Evolutionary conservation across 1,140 invertebrate genomes (phyloP).

Genomic region (Ceratoteleas bidentatus): DNA sequence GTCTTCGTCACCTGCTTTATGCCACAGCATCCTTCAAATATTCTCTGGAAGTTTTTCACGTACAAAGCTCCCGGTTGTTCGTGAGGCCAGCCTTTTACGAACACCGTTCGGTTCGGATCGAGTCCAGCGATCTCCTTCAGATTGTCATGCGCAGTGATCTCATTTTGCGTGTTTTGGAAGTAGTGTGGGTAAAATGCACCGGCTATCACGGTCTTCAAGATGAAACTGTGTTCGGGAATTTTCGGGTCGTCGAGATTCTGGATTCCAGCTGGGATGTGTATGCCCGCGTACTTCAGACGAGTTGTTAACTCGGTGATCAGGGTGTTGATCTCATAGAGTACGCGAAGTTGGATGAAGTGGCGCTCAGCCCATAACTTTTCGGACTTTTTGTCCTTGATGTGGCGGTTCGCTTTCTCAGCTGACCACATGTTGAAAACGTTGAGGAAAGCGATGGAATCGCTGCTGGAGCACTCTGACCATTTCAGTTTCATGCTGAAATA

Average conservation of each 20-base stretch:
- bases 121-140: conserved; percentile 85
- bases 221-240: conserved; percentile 81
- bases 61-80: conserved; percentile 89
- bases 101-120: conserved; percentile 90
- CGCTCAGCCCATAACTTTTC: conserved; percentile 87
- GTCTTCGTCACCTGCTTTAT: conserved; percentile 78
- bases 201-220: conserved; percentile 85
- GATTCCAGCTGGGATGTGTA: conserved; percentile 74
- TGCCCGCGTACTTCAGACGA: conserved; percentile 83
- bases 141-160: conserved; percentile 82
- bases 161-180: conserved; percentile 84
- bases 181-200: conserved; percentile 94
- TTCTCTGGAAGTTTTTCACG: conserved; percentile 82
- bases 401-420: conserved; percentile 67
- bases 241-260: conserved; percentile 77
- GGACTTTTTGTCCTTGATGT: conserved; percentile 64
- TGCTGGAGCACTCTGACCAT: conserved; percentile 90
- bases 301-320: conserved; percentile 86
- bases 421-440: conserved; percentile 87
- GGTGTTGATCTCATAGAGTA: conserved; percentile 87
- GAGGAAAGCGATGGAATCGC: conserved; percentile 90
- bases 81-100: conserved; percentile 86
- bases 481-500: conserved; percentile 84
- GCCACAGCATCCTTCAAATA: conserved; percentile 78
- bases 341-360: conserved; percentile 88